Evolutionary conservation across 2,113 vertebrate genomes (phyloP), one percentile per base, ranked within the genome.

Genomic region (Actenoides hombroni): DNA sequence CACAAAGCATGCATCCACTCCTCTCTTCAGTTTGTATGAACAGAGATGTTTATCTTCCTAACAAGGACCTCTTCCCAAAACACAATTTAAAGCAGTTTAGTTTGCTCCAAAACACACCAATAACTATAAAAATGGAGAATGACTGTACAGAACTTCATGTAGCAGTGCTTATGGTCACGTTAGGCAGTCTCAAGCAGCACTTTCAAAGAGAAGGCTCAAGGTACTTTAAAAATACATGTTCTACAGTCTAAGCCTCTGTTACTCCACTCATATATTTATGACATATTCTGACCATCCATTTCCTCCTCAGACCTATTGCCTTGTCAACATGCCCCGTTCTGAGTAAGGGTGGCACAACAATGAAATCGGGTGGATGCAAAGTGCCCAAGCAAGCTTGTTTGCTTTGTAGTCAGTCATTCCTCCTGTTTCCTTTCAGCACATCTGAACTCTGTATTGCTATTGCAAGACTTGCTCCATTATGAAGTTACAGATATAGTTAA

Each of bases 201-300:
- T 87, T 91, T 48, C 61, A 65, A 91, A 87, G 31, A 84, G 46
- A 82, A 84, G 15, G n/a, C 44, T 88, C 49, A 40, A 40, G 82
- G 29, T 69, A 54, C 9, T 46, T 75, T 10, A 16, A 57, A 59
- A 80, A 54, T 29, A 39, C 42, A 56, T 56, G 56, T 33, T 60
- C 51, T 5, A 18, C 19, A 85, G 24, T 5, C 78, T 57, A 73
- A 89, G 31, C n/a, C 51, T 91, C 29, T 1, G 0, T 57, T 40
- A 42, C 11, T 70, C 33, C 29, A 59, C 49, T 90, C 28, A 46
- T 24, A 11, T 6, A 49, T 59, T 85, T 77, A 77, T 40, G 51
- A 59, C 33, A 16, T 85, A 46, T 24, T 44, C 64, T 64, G 68
- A 31, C 60, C 26, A 63, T 63, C 60, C 46, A 17, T 82, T 95